Percentiles rank a stretch among this genome's conserved stretches.
Evolutionary conservation across 1,140 invertebrate genomes (phyloP).

Genomic region (Ditylenchus dipsaci): DNA sequence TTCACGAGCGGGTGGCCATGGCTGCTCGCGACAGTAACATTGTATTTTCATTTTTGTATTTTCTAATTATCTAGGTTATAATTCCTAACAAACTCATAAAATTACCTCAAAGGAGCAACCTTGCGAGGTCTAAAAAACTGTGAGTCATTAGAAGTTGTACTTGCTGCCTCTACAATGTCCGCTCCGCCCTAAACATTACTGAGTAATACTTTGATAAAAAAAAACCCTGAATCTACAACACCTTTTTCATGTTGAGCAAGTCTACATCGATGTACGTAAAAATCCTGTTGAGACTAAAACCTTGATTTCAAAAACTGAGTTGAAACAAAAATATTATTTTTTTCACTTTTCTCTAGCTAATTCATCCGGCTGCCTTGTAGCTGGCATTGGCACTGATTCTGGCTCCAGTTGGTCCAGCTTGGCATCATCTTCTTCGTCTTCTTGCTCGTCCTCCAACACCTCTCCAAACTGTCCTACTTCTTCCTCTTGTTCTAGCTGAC

Average conservation of each 20-base stretch:
- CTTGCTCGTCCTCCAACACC: not conserved
- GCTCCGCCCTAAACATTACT: not conserved
- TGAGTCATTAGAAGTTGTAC: not conserved
- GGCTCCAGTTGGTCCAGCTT: not conserved
- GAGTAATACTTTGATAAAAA: not conserved
- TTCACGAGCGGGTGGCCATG: too few species aligned
- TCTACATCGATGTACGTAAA: conserved; percentile 5
- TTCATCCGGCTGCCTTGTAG: not conserved
- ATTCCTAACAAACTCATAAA: too few species aligned
- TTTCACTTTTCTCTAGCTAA: not conserved
- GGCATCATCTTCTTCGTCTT: not conserved
- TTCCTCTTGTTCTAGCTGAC: not conserved
- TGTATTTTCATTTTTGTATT: too few species aligned
- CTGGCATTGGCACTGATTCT: not conserved
- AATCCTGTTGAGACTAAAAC: not conserved
- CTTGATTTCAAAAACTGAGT: not conserved
- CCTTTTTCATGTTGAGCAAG: not conserved
- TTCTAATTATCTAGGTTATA: too few species aligned
- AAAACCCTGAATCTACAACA: not conserved
- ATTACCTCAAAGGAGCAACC: conserved; percentile 12
- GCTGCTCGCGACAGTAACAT: too few species aligned
- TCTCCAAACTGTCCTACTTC: not conserved
- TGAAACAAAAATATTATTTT: not conserved
- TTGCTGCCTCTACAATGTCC: not conserved
- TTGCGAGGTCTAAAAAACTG: conserved; percentile 15